Evolutionary conservation across 2,113 vertebrate species (phyloP), one percentile per base, ranked within the genome.

Genomic region (Gambusia holbrooki): DNA sequence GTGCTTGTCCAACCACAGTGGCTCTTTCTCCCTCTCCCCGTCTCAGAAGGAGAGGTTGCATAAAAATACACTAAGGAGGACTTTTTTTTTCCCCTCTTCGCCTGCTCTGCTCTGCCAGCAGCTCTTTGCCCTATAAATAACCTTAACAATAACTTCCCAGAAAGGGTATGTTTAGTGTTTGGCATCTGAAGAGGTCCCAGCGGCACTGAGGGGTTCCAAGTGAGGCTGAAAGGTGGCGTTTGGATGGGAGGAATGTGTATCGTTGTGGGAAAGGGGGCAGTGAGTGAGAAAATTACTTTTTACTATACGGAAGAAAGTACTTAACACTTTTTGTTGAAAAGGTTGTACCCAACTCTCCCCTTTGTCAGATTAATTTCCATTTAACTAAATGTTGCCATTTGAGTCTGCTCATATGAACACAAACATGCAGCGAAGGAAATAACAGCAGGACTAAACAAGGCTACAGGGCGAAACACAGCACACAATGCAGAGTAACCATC

Each of bases 51-150:
- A 58, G n/a, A 71, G 22, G 51, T 58, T 51, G 48, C 54, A 62
- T 61, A 73, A 61, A 77, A 74, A 81, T 22, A 82, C 60, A 76
- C 74, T 64, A 8, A 64, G 51, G 27, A 4, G 51, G 27, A 4
- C 54, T 35, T 30, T 37, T 37, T n/a, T 30, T 15, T 3, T 37
- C 22, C 60, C n/a, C 25, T 73, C 37, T 19, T 62, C 28, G 42
- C 58, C 25, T 67, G 62, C 72, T 77, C 19, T 17, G 0, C 54
- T 71, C 74, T 79, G 81, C 82, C 85, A 90, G 83, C 76, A 76
- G 75, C 62, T 45, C 80, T 74, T 79, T 80, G 81, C 62, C 84
- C 83, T 92, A 87, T 88, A 90, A 91, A 91, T 90, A 91, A 82
- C 69, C 0, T 8, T 63, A 89, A 90, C 87, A 92, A 89, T 89